These are phyloP conservation scores for Lasius fuliginosus DNA, from an alignment of 2,888 invertebrate species.

Conservation along the genomic window DNA sequence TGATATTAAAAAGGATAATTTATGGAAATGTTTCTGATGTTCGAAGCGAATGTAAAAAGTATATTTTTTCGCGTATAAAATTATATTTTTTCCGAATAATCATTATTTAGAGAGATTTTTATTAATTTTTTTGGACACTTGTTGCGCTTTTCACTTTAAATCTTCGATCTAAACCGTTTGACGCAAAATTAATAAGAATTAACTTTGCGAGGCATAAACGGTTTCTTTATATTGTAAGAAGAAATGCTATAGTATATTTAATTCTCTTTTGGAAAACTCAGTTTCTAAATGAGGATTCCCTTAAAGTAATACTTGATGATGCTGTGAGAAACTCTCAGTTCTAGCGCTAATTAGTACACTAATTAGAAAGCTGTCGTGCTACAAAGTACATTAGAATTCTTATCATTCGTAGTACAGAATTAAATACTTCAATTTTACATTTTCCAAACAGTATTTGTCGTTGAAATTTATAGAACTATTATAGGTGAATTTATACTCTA, in stretches of 20 bases:
- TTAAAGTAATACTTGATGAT: neutral
- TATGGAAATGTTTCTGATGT: neutral
- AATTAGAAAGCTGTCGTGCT: neutral
- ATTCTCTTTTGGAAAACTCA: neutral
- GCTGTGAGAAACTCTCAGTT: neutral
- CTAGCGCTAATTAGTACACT: neutral
- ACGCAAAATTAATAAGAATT: too few relatives aligned
- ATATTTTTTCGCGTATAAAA: too few relatives aligned
- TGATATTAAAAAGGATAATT: neutral
- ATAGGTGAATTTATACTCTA: neutral
- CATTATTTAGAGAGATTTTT: neutral
- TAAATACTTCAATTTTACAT: neutral
- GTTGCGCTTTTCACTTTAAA: neutral
- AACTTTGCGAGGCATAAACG: neutral
- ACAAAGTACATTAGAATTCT: constrained; percentile 15
- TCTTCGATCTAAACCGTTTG: too few relatives aligned
- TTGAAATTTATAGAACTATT: neutral
- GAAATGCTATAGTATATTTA: neutral
- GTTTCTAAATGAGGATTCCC: neutral
- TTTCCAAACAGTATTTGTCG: neutral
- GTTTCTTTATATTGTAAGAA: too few relatives aligned
- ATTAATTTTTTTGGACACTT: constrained; percentile 3
- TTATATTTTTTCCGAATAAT: neutral
- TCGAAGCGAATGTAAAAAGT: neutral
- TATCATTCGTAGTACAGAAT: neutral